phyloP scores from a whole-genome alignment of 2,888 invertebrate species.

The Himalopsyche kuldschensis region DNA sequence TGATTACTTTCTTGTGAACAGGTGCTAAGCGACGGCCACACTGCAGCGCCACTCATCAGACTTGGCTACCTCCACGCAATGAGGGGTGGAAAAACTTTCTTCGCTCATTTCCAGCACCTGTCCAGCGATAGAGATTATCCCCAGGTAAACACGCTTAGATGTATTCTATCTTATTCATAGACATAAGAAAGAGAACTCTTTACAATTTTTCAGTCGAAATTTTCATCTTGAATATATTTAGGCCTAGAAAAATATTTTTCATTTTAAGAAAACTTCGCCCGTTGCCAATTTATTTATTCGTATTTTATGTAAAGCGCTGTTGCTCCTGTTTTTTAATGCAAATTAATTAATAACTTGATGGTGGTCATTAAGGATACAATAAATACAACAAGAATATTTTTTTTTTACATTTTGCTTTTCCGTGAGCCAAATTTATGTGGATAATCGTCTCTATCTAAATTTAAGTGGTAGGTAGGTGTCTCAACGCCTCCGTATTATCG shows the following conservation, averaged over 20 bases:
- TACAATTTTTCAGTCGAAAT: background rate
- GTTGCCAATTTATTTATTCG: no score
- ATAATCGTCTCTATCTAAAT: no score
- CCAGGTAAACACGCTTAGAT: slow-evolving; percentile 57
- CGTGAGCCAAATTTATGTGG: no score
- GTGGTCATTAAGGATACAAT: no score
- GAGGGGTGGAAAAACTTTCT: slow-evolving; percentile 79
- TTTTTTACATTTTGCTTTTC: no score
- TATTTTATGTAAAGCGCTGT: no score
- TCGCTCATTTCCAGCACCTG: slow-evolving; percentile 86
- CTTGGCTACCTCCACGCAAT: slow-evolving; percentile 80
- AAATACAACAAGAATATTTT: no score
- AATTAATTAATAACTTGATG: no score
- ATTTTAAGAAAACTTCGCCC: no score
- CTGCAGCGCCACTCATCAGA: slow-evolving; percentile 81
- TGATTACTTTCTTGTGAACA: slow-evolving; percentile 39
- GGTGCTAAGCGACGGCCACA: slow-evolving; percentile 89
- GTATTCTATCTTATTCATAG: background rate
- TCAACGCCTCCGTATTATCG: no score
- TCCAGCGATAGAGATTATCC: slow-evolving; percentile 79
- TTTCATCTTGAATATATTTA: background rate
- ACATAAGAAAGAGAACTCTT: background rate
- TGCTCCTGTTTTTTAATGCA: no score
- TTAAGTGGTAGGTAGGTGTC: no score
- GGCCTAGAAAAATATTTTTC: background rate